phyloP scores from a whole-genome alignment of 2,113 vertebrate species.

The Leucoraja erinaceus region DNA sequence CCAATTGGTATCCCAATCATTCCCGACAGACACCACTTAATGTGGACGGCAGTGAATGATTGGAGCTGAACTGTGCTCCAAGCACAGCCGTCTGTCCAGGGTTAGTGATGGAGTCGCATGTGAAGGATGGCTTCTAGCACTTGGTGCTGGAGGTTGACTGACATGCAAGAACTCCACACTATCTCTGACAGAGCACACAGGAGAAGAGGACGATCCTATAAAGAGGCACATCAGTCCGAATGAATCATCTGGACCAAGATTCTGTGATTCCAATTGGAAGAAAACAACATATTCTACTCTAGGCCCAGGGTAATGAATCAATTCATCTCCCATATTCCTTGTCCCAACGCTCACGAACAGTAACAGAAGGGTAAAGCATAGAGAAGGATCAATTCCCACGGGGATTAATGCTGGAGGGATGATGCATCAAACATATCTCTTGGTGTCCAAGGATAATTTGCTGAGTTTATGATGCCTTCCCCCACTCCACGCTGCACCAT shows the following conservation, averaged over 20 bases:
- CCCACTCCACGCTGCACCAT: too few relatives aligned
- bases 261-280: neutral
- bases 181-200: neutral
- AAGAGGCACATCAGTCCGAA: neutral
- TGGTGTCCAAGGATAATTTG: too few relatives aligned
- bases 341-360: neutral
- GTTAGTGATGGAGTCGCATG: neutral
- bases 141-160: neutral
- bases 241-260: neutral
- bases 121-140: neutral
- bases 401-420: too few relatives aligned
- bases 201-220: neutral
- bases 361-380: neutral
- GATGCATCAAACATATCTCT: too few relatives aligned
- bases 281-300: neutral
- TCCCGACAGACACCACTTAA: neutral
- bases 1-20: neutral
- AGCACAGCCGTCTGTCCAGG: too few relatives aligned
- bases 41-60: neutral
- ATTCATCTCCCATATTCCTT: neutral
- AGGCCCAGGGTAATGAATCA: neutral
- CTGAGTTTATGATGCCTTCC: too few relatives aligned
- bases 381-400: too few relatives aligned
- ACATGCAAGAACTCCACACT: neutral
- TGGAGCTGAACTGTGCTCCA: neutral